Conservation (phyloP, 2,113 vertebrate species). For the Triplophysa siluroides region DNA sequence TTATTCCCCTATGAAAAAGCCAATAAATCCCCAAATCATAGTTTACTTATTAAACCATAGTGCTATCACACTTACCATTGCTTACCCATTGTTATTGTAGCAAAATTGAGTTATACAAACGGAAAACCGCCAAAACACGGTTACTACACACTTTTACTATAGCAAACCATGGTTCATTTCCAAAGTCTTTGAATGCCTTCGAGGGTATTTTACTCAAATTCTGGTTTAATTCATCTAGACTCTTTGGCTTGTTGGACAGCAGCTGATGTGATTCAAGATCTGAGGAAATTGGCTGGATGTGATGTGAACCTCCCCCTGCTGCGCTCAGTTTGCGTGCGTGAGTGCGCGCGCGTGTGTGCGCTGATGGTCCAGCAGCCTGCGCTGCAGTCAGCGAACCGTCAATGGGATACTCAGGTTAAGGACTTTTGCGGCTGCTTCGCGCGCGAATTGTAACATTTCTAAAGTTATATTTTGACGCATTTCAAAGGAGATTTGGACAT, state of each 20-base stretch:
- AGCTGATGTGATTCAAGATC: conserved; percentile 58
- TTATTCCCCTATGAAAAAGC: too few relatives aligned
- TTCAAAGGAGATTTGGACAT: background rate
- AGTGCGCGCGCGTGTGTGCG: background rate
- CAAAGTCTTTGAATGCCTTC: background rate
- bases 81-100: too few relatives aligned
- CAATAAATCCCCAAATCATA: too few relatives aligned
- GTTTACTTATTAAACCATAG: too few relatives aligned
- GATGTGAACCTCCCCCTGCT: conserved; percentile 60
- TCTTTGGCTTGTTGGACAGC: conserved; percentile 9
- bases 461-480: background rate
- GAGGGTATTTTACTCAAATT: background rate
- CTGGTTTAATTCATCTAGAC: background rate
- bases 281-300: conserved; percentile 56
- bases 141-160: too few relatives aligned
- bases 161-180: too few relatives aligned
- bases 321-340: conserved; percentile 33
- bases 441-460: conserved; percentile 14
- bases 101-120: too few relatives aligned
- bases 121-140: too few relatives aligned
- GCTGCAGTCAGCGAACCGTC: conserved; percentile 62
- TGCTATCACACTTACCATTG: too few relatives aligned
- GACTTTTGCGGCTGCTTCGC: conserved; percentile 59
- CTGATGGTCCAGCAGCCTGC: conserved; percentile 41
- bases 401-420: conserved; percentile 66